phyloP scores from a whole-genome alignment of 1,140 invertebrate species.

The Euwallacea fornicatus region DNA sequence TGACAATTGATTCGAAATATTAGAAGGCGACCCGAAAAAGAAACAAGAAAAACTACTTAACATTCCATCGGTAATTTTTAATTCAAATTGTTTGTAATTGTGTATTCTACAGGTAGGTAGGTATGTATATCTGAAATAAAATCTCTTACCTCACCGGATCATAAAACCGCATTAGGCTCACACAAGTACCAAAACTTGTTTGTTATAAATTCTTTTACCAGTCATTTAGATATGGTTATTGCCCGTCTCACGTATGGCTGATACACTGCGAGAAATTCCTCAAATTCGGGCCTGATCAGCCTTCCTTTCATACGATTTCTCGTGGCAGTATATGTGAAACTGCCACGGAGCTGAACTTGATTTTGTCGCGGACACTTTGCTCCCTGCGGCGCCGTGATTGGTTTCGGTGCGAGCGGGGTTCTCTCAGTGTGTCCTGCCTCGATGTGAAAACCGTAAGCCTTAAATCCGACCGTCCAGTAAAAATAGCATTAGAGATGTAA shows the following conservation, averaged over 20 bases:
- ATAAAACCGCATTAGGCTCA: constrained; percentile 36
- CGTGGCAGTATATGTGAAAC: no score
- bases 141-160: constrained; percentile 29
- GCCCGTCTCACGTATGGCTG: constrained; percentile 18
- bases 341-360: no score
- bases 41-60: constrained; percentile 35
- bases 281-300: no score
- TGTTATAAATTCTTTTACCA: constrained; percentile 31
- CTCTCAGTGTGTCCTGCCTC: not conserved
- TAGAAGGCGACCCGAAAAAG: constrained; percentile 18
- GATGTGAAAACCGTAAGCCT: constrained; percentile 9
- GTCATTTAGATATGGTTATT: constrained; percentile 35
- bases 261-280: constrained; percentile 11
- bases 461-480: constrained; percentile 23
- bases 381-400: no score
- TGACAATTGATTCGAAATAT: constrained; percentile 31
- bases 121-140: constrained; percentile 32
- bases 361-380: no score
- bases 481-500: constrained; percentile 23
- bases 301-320: no score
- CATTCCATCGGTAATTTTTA: constrained; percentile 32
- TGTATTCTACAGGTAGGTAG: constrained; percentile 26
- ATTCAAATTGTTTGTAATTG: constrained; percentile 40
- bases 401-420: not conserved
- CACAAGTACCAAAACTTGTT: constrained; percentile 38